Evolutionary conservation across 2,888 invertebrate species (phyloP), one percentile per base, ranked within the genome.

Genomic region (Chrysodeixis includens): DNA sequence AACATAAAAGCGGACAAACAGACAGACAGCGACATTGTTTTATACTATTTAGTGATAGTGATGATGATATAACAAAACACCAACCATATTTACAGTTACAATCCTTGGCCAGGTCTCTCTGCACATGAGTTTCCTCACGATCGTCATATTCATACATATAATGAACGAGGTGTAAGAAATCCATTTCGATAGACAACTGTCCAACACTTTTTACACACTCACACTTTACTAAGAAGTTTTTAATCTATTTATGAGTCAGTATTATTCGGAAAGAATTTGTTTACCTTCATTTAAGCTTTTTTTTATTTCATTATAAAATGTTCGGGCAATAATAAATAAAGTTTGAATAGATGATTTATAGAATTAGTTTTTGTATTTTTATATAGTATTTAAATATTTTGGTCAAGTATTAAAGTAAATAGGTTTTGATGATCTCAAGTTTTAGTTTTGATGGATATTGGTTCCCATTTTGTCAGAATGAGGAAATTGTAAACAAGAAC

Each of bases 101-200:
- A n/a, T 18, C 5, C 8, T 51, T 20, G 14, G 0, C 26, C 18
- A 30, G 22, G 16, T 44, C n/a, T 0, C 14, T 52, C 58, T 6
- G 40, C 0, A 0, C 35, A 12, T 54, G 59, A 1, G 46, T 54
- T 8, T 46, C 7, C 0, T 35, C 55, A n/a, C 18, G 26, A 5
- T 64, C 72, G 44, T 69, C 66, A 26, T 78, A 75, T 1, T 83
- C 76, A 32, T 85, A 82, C 49, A 91, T 69, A 72, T 88, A 93
- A 14, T 89, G 82, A 44, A 83, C 85, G 20, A 93, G 63, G 57
- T 90, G 86, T 35, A 93, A 55, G 62, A 92, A 91, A 76, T 92
- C 92, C 93, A 93, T 91, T 3, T 59, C 53, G 9, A 40, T 8
- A n/a, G 44, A 35, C 12, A 16, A 22, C 12, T n/a, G n/a, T n/a